phyloP scores from a whole-genome alignment of 2,888 invertebrate species.

The Catocala fraxini region DNA sequence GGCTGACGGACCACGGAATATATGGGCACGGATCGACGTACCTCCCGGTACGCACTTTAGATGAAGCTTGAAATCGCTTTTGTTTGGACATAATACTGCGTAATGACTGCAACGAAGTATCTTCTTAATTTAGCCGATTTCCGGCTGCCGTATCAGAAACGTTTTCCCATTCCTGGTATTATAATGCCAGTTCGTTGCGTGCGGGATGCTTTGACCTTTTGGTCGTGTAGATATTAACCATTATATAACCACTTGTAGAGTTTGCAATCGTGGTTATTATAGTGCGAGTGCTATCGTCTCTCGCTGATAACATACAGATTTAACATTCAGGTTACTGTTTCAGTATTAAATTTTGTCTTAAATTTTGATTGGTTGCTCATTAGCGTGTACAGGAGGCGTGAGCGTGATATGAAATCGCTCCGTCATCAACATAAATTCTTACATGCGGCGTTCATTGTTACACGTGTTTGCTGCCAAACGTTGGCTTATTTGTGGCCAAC shows the following conservation, averaged over 20 bases:
- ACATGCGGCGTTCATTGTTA: constrained; percentile 29
- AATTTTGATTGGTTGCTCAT: constrained; percentile 22
- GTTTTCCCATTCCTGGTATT: constrained; percentile 17
- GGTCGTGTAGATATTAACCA: constrained; percentile 7
- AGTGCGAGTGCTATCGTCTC: constrained; percentile 8
- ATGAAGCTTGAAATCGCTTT: constrained; percentile 20
- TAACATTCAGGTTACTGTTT: constrained; percentile 13
- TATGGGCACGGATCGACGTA: constrained; percentile 36
- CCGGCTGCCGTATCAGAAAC: constrained; percentile 10
- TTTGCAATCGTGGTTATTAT: neutral
- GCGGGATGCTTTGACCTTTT: constrained; percentile 10
- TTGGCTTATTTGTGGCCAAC: constrained; percentile 42
- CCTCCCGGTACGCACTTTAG: constrained; percentile 28
- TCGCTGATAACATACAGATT: constrained; percentile 19
- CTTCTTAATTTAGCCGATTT: constrained; percentile 7
- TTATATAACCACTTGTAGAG: constrained; percentile 8
- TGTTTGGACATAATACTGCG: constrained; percentile 18
- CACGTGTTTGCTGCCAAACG: constrained; percentile 30
- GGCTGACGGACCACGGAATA: constrained; percentile 26
- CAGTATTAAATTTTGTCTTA: constrained; percentile 17
- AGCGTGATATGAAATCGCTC: constrained; percentile 22
- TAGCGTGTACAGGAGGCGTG: constrained; percentile 24
- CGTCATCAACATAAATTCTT: constrained; percentile 34
- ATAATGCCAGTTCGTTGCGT: neutral
- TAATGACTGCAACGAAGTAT: constrained; percentile 15